Conservation (phyloP, 2,113 vertebrate species). For the Cyanistes caeruleus region DNA sequence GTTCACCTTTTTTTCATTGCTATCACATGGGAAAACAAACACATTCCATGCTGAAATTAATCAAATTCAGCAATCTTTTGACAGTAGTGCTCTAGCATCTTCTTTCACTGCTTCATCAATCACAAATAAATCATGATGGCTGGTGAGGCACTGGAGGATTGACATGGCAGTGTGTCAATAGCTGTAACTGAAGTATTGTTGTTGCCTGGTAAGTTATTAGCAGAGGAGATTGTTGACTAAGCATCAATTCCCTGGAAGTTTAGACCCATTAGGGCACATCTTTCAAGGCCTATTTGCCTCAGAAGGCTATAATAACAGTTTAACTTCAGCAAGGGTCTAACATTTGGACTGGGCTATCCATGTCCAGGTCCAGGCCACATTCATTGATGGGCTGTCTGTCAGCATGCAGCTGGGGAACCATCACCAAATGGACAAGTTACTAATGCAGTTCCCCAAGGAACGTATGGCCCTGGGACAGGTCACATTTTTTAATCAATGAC, state of each 20-base stretch:
- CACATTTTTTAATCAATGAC: constrained; percentile 27
- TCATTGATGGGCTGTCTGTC: background rate
- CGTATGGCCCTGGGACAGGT: background rate
- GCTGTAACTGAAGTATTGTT: background rate
- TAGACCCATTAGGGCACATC: background rate
- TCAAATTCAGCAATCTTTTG: background rate
- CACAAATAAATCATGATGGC: constrained; percentile 31
- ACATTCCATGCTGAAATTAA: background rate
- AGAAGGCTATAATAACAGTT: background rate
- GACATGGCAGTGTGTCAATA: constrained; percentile 20
- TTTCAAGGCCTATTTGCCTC: background rate
- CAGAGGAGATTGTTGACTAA: background rate
- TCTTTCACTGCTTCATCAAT: constrained; percentile 51
- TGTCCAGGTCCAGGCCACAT: background rate
- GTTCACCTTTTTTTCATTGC: background rate
- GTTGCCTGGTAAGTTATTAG: constrained; percentile 18
- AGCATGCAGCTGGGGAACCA: background rate
- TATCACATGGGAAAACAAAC: background rate
- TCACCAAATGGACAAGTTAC: background rate
- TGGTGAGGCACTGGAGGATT: background rate
- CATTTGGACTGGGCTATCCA: background rate
- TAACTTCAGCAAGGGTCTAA: background rate
- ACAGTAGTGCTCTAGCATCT: background rate
- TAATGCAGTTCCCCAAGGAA: background rate
- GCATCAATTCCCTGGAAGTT: background rate